A percentile compares a stretch with the other conserved stretches of the same genome.
Conservation (phyloP, 2,797 vertebrate genomes). For the Helicolenus hilgendorfi region DNA sequence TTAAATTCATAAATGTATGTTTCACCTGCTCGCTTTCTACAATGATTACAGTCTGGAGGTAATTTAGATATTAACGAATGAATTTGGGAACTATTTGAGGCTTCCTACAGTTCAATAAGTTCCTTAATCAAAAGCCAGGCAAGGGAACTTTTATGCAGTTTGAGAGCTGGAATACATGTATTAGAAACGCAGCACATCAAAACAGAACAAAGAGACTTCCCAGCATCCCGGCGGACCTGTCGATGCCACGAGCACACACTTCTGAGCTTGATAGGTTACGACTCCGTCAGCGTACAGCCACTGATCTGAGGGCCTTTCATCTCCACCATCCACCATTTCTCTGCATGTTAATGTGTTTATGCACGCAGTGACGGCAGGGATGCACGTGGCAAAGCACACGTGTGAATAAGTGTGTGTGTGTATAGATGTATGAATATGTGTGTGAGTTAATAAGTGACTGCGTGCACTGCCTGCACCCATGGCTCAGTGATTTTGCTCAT, state of each 20-base stretch:
- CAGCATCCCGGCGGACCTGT: conserved; percentile 69
- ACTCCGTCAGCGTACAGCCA: conserved; percentile 63
- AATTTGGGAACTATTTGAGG: conserved; percentile 38
- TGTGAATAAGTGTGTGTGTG: conserved; percentile 36
- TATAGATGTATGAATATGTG: conserved; percentile 56
- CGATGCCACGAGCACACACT: conserved; percentile 61
- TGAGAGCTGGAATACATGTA: conserved; percentile 42
- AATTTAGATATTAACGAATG: conserved; percentile 26
- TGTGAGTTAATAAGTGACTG: conserved; percentile 64
- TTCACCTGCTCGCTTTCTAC: neutral
- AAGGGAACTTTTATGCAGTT: conserved; percentile 56
- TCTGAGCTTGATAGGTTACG: conserved; percentile 76
- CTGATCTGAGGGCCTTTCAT: conserved; percentile 84
- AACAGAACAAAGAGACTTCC: conserved; percentile 79
- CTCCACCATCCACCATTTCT: conserved; percentile 67
- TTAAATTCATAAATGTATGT: neutral
- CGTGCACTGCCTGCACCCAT: conserved; percentile 34
- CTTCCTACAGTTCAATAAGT: conserved; percentile 42
- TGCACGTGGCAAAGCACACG: conserved; percentile 65
- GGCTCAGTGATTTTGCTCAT: conserved; percentile 81
- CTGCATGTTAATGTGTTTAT: conserved; percentile 77
- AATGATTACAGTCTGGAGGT: neutral
- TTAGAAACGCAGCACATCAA: conserved; percentile 64
- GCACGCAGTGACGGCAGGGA: conserved; percentile 1
- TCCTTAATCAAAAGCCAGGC: conserved; percentile 60